These are phyloP conservation scores for Cottoperca gobio DNA, from an alignment of 2,797 vertebrate species.

Conservation along the genomic window DNA sequence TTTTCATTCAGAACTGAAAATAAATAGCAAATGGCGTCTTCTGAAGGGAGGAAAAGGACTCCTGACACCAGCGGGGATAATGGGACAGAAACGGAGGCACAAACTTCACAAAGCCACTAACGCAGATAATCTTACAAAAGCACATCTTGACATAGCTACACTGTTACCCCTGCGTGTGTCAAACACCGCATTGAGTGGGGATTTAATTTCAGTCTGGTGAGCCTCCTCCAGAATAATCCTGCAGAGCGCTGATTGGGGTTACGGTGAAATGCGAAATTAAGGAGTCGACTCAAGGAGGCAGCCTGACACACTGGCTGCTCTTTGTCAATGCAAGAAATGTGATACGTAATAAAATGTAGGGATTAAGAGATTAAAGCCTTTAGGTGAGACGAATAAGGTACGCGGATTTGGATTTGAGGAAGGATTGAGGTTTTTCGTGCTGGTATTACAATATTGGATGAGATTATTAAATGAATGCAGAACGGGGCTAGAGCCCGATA, in stretches of 20 bases:
- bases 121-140: constrained; percentile 13
- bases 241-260: constrained; percentile 21
- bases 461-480: constrained; percentile 53
- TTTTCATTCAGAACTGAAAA: constrained; percentile 1
- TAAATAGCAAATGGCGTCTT: constrained; percentile 8
- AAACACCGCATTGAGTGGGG: constrained; percentile 5
- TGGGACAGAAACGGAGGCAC: neutral
- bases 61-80: neutral
- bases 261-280: constrained; percentile 53
- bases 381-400: constrained; percentile 63
- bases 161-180: neutral
- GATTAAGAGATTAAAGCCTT: constrained; percentile 73
- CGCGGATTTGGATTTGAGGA: constrained; percentile 63
- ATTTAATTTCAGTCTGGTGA: constrained; percentile 19
- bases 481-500: constrained; percentile 19
- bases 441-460: constrained; percentile 51
- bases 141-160: constrained; percentile 13
- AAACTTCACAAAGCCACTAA: neutral
- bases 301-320: constrained; percentile 34
- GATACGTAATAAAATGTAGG: constrained; percentile 66
- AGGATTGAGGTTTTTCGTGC: constrained; percentile 57
- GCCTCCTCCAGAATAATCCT: constrained; percentile 29
- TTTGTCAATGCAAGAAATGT: constrained; percentile 56
- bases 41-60: constrained; percentile 12
- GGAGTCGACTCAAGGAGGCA: constrained; percentile 33